Base-by-base conservation (phyloP, 2,113 vertebrate species). In the Falco punctatus region DNA sequence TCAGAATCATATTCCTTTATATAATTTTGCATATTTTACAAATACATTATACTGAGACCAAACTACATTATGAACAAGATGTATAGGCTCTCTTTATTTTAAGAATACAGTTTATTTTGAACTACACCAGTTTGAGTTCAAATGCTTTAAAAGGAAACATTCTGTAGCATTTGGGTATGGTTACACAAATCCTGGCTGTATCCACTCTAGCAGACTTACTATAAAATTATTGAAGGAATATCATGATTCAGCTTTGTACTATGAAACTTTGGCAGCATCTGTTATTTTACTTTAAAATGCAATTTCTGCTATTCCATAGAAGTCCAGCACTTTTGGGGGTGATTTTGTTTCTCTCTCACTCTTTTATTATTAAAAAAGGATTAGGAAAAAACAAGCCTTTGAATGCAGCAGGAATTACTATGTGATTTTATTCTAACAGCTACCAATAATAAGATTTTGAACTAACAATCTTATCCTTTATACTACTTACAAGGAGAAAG, bases 361-460 rank as follows among this genome's bases (percentile, higher is more conserved):
- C 44, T 28, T 40, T 49, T 57, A 23, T 23, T 72, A 6, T 32
- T 27, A 19, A 58, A 81, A 65, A 59, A 77, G 62, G 70, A 62
- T 86, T 48, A 10, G 67, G 71, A 65, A 65, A 67, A 48, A 30
- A 7, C 11, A 80, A 91, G 44, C 4, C 14, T 86, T 90, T 88
- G 66, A 86, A 62, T 89, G 33, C 54, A 21, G 10, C 42, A 65
- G 15, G 82, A 89, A 89, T 96, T 85, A 16, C 26, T 14, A 13
- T 69, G 12, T 89, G 79, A 48, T 79, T 74, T 92, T 91, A 90
- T 78, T 94, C 33, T 69, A 87, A 94, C 79, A 81, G 24, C 54
- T 87, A 80, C 7, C n/a, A 79, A 44, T 80, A 86, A 54, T 71
- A 87, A 72, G 48, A 84, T 90, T 75, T 58, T 81, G 55, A 88